Evolutionary conservation across 2,888 invertebrate genomes (phyloP).

Genomic region (Diarsia dahlii): DNA sequence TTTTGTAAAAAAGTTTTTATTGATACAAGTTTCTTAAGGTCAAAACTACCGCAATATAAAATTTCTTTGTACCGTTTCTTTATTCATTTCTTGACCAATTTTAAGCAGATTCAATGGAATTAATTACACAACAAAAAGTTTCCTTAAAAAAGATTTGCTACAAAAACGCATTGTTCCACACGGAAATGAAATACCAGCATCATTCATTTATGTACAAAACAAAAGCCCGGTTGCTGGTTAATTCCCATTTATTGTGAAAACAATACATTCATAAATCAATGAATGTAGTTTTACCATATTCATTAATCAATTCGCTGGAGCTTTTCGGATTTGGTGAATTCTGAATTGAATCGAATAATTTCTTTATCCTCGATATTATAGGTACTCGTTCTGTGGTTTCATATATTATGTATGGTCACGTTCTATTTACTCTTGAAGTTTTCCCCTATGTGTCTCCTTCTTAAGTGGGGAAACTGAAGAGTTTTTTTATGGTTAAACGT

Average conservation of each 20-base stretch:
- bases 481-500: slow-evolving; percentile 6
- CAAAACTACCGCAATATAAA: not conserved
- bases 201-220: slow-evolving; percentile 31
- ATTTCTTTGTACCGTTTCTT: not conserved
- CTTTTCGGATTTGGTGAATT: slow-evolving; percentile 50
- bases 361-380: slow-evolving; percentile 36
- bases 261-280: slow-evolving; percentile 61
- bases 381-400: slow-evolving; percentile 22
- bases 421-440: slow-evolving; percentile 27
- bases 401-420: slow-evolving; percentile 39
- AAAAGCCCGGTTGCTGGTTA: slow-evolving; percentile 46
- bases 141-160: slow-evolving; percentile 11
- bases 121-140: not conserved
- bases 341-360: slow-evolving; percentile 39
- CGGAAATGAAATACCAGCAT: slow-evolving; percentile 27
- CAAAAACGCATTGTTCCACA: slow-evolving; percentile 3
- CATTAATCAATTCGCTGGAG: slow-evolving; percentile 55
- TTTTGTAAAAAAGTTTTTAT: no score
- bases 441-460: slow-evolving; percentile 2
- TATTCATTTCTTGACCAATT: not conserved
- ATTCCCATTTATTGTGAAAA: slow-evolving; percentile 48
- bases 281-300: slow-evolving; percentile 54
- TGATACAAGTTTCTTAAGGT: no score
- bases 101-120: not conserved
- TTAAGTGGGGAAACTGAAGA: not conserved